These are phyloP conservation scores for Rousettus madagascariensis DNA, from an alignment of 2,797 vertebrate genomes.

Conservation along the genomic window DNA sequence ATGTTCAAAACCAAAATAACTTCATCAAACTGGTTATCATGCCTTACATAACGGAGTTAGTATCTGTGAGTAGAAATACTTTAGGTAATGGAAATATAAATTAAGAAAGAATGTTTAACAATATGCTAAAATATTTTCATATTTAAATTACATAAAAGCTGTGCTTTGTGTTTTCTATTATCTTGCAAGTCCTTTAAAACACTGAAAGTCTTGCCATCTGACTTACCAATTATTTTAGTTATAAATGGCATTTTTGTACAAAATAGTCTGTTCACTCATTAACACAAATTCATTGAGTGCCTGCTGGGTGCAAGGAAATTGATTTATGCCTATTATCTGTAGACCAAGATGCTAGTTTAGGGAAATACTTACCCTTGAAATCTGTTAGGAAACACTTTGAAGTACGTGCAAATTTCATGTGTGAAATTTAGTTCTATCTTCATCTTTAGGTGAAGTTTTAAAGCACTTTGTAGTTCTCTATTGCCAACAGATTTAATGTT, in stretches of 20 bases:
- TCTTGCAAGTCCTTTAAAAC: slow-evolving; percentile 84
- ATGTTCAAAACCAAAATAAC: slow-evolving; percentile 86
- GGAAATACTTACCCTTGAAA: slow-evolving; percentile 78
- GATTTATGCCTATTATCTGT: slow-evolving; percentile 83
- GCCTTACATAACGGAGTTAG: slow-evolving; percentile 86
- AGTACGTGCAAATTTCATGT: slow-evolving; percentile 84
- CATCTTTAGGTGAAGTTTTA: slow-evolving; percentile 86
- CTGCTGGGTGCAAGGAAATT: slow-evolving; percentile 66
- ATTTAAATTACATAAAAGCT: slow-evolving; percentile 90
- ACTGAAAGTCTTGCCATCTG: slow-evolving; percentile 83
- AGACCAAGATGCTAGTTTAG: slow-evolving; percentile 87
- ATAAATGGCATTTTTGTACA: slow-evolving; percentile 76
- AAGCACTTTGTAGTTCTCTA: slow-evolving; percentile 98
- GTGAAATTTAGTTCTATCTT: slow-evolving; percentile 85
- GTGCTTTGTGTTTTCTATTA: slow-evolving; percentile 89
- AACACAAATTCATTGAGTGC: slow-evolving; percentile 62
- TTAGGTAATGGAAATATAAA: slow-evolving; percentile 89
- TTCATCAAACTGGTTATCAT: slow-evolving; percentile 85
- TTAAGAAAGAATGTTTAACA: slow-evolving; percentile 91
- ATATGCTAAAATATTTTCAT: slow-evolving; percentile 92
- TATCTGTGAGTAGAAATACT: slow-evolving; percentile 86
- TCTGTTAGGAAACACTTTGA: slow-evolving; percentile 83
- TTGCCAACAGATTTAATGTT: slow-evolving; percentile 91
- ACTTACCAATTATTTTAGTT: slow-evolving; percentile 83
- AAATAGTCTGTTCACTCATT: slow-evolving; percentile 59